A percentile compares a stretch with the other conserved stretches of the same genome.
phyloP scores from a whole-genome alignment of 2,113 vertebrate genomes.

The Salminus brasiliensis region DNA sequence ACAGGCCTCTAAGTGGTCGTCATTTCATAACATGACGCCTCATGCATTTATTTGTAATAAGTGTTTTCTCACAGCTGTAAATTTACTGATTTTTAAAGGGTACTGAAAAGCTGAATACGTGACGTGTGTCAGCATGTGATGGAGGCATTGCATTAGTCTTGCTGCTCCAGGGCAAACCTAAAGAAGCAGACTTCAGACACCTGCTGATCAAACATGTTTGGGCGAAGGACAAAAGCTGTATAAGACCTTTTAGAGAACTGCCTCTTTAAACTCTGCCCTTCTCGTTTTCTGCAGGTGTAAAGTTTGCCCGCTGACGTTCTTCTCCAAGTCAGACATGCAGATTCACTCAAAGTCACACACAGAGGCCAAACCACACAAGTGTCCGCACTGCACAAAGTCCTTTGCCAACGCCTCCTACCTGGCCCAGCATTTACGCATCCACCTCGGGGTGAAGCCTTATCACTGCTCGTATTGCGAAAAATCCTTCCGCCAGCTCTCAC shows the following conservation, averaged over 20 bases:
- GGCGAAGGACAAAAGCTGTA: not conserved
- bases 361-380: conserved; percentile 98
- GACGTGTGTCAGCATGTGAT: not conserved
- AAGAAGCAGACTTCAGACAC: too few species aligned
- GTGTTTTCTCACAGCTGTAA: too few species aligned
- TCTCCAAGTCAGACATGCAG: conserved; percentile 99
- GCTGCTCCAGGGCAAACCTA: too few species aligned
- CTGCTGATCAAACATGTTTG: too few species aligned
- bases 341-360: conserved; percentile 98
- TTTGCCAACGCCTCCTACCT: conserved; percentile 95
- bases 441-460: conserved; percentile 95
- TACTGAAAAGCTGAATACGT: too few species aligned
- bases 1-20: too few species aligned
- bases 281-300: conserved; percentile 84
- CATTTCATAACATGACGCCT: too few species aligned
- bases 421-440: conserved; percentile 97
- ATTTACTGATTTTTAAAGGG: too few species aligned
- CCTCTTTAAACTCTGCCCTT: not conserved
- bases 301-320: conserved; percentile 96
- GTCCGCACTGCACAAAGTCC: conserved; percentile 96
- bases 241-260: too few species aligned
- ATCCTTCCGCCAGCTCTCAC: conserved; percentile 93
- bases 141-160: too few species aligned
- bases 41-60: too few species aligned
- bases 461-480: conserved; percentile 99